Evolutionary conservation across 2,888 invertebrate species (phyloP).

Genomic region (Fissipunctia ypsillon): DNA sequence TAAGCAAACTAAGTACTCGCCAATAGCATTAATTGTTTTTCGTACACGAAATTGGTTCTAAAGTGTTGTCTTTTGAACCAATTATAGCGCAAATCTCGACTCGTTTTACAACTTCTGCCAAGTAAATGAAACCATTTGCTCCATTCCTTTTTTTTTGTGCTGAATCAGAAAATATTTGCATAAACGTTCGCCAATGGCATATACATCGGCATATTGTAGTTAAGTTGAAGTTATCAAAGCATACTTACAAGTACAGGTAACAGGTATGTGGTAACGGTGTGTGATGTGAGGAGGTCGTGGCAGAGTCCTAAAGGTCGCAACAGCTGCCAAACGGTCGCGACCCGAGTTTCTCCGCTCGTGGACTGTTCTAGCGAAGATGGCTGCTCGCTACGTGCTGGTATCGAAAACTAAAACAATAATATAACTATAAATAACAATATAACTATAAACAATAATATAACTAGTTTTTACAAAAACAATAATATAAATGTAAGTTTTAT

Average conservation of each 20-base stretch:
- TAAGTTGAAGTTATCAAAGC: background rate
- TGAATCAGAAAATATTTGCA: background rate
- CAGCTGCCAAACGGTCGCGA: slow-evolving; percentile 90
- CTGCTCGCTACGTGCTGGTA: slow-evolving; percentile 81
- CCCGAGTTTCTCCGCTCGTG: slow-evolving; percentile 83
- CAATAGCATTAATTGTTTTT: background rate
- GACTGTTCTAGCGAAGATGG: slow-evolving; percentile 85
- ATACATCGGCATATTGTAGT: background rate
- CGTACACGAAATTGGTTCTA: background rate
- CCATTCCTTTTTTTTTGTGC: background rate
- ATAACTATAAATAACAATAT: too few relatives aligned
- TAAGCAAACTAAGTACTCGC: background rate
- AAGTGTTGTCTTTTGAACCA: background rate
- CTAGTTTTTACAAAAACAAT: too few relatives aligned
- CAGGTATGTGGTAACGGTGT: slow-evolving; percentile 97
- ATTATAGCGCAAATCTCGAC: background rate
- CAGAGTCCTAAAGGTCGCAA: slow-evolving; percentile 98
- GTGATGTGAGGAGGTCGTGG: slow-evolving; percentile 96
- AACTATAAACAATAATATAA: too few relatives aligned
- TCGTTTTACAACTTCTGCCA: background rate
- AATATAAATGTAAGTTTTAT: background rate
- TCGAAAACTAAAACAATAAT: slow-evolving; percentile 66
- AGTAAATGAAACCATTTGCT: background rate
- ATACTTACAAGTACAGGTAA: slow-evolving; percentile 96
- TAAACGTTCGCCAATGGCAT: background rate